A percentile compares a stretch with the other conserved stretches of the same genome.
Conservation (phyloP, 2,888 invertebrate genomes). For the Phyllotreta striolata region DNA sequence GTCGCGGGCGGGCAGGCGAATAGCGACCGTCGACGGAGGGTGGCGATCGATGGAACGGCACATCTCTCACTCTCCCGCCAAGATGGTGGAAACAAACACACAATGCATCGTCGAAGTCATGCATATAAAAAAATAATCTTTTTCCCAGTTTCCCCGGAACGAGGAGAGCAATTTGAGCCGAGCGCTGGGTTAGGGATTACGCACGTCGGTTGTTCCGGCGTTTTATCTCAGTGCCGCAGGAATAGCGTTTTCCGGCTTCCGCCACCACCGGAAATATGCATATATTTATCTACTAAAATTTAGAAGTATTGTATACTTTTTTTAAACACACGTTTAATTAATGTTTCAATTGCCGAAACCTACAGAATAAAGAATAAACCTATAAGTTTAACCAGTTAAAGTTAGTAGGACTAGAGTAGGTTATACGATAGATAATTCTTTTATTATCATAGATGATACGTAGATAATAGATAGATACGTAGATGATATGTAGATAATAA, state of each 20-base stretch:
- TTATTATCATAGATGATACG: too few relatives aligned
- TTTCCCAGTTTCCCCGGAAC: slow-evolving; percentile 34
- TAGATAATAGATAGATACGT: too few relatives aligned
- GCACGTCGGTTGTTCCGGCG: too few relatives aligned
- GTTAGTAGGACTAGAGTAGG: too few relatives aligned
- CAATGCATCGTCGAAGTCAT: slow-evolving; percentile 59
- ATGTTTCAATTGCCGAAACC: too few relatives aligned
- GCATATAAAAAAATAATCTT: slow-evolving; percentile 57
- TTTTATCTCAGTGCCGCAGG: too few relatives aligned
- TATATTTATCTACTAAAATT: neutral
- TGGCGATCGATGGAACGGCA: slow-evolving; percentile 56
- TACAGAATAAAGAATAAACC: too few relatives aligned
- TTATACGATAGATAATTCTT: too few relatives aligned
- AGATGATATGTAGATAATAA: slow-evolving; percentile 6
- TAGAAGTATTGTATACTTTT: neutral
- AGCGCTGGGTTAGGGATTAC: neutral
- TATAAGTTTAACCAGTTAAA: too few relatives aligned
- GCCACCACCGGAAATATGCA: neutral
- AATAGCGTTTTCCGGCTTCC: slow-evolving; percentile 14
- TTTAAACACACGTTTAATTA: neutral
- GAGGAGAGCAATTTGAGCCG: slow-evolving; percentile 27
- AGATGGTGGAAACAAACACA: slow-evolving; percentile 60
- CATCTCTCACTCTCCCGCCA: slow-evolving; percentile 58
- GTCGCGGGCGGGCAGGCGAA: slow-evolving; percentile 25
- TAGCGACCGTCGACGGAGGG: slow-evolving; percentile 26